A percentile compares a stretch with the other conserved stretches of the same genome.
Conservation (phyloP, 2,797 vertebrate species). For the Psittacula echo region DNA sequence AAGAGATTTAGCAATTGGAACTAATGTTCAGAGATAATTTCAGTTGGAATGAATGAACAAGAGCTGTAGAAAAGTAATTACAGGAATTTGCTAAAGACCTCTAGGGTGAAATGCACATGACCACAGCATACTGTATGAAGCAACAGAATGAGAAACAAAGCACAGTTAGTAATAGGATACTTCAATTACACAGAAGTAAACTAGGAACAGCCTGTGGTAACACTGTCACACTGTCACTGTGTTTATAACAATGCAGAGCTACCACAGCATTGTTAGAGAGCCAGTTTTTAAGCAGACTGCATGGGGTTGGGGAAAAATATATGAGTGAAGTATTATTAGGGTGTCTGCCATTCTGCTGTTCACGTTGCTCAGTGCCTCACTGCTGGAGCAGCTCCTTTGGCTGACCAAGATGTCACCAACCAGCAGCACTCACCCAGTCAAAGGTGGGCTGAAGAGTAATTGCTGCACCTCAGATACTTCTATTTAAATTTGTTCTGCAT, state of each 20-base stretch:
- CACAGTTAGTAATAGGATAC: conserved; percentile 31
- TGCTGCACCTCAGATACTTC: background rate
- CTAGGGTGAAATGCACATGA: conserved; percentile 46
- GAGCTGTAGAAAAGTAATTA: conserved; percentile 58
- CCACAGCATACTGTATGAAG: conserved; percentile 16
- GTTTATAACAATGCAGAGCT: background rate
- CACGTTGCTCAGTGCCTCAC: fast-evolving
- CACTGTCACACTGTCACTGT: background rate
- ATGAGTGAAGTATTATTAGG: background rate
- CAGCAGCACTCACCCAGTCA: background rate
- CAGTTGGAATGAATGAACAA: conserved; percentile 26
- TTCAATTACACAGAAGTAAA: conserved; percentile 54
- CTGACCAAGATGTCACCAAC: background rate
- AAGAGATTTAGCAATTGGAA: conserved; percentile 59
- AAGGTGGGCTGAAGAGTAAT: background rate
- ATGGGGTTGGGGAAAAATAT: background rate
- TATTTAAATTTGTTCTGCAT: background rate
- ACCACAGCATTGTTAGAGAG: background rate
- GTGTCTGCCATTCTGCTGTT: background rate
- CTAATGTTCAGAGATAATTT: conserved; percentile 61
- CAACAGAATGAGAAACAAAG: conserved; percentile 17
- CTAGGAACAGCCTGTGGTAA: conserved; percentile 24
- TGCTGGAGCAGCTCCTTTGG: background rate
- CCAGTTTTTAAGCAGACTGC: background rate
- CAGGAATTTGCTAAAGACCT: conserved; percentile 63